Evolutionary conservation across 1,140 invertebrate species (phyloP), one percentile per base, ranked within the genome.

Genomic region (Homalodisca vitripennis): DNA sequence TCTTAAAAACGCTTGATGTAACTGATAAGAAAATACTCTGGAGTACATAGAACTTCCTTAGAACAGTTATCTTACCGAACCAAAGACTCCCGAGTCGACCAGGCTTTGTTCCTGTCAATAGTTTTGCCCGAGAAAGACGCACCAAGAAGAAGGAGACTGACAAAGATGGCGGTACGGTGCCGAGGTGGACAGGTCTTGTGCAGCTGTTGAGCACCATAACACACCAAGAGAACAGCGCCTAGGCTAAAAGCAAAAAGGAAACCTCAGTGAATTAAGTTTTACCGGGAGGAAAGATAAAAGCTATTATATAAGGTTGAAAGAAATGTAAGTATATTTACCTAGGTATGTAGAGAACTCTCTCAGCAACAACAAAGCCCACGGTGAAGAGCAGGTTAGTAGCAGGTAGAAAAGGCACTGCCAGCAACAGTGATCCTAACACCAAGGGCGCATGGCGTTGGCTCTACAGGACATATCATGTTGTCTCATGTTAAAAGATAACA

Each of bases 361-460:
- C 94, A 3, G 94, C 94, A 0, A 95, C 87, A 1, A 95, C 92
- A 79, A 97, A 97, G 17, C 94, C 94, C 13, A 96, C 94, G 0
- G 91, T 93, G 74, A 95, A 88, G 71, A 95, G 85, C 64, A 95
- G 78, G 80, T 96, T 96, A 62, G 91, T 89, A 3, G 94, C 93
- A 1, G 93, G 94, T 34, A 96, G 82, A 79, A 94, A 95, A 17
- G 93, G 90, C 20, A 96, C 78, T 34, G 92, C 84, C 41, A 92
- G 80, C 71, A 92, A 80, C 75, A 89, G 79, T 73, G 86, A 77
- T 14, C 88, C 88, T 41, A 88, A 83, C 20, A 69, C 57, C 22
- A 69, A 17, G 1, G 68, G 68, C 1, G 68, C 60, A 30, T 60
- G 55, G 12, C 53, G 27, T 13, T 69, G 68, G 24, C 24, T 27